A percentile compares a stretch with the other conserved stretches of the same genome.
Evolutionary conservation across 2,113 vertebrate genomes (phyloP).

Genomic region (Syngnathus floridae): DNA sequence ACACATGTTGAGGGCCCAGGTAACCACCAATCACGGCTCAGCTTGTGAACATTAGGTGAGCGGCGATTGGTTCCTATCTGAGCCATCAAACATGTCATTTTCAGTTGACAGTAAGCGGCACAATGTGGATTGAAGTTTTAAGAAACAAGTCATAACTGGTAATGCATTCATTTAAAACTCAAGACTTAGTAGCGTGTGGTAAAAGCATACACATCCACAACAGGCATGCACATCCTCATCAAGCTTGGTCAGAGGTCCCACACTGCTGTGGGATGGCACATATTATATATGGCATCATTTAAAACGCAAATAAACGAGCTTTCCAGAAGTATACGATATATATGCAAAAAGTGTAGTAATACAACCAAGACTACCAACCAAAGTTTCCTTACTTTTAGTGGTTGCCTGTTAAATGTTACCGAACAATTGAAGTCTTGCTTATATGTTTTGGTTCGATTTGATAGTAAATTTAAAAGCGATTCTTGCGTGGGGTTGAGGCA

Average conservation of each 20-base stretch:
- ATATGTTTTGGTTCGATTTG: neutral
- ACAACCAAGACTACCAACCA: neutral
- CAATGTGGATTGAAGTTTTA: no score
- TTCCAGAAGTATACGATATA: no score
- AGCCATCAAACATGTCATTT: no score
- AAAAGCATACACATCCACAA: neutral
- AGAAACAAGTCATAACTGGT: neutral
- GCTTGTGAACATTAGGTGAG: no score
- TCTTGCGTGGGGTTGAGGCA: no score
- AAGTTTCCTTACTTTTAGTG: neutral
- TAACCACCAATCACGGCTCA: no score
- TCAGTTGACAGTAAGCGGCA: no score
- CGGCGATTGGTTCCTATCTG: no score
- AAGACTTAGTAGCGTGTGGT: neutral
- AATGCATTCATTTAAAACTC: neutral
- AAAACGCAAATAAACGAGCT: neutral
- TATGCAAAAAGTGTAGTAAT: no score
- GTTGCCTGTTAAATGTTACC: neutral
- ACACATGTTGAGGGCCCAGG: no score
- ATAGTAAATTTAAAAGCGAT: neutral
- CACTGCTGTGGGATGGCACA: neutral
- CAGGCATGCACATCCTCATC: no score
- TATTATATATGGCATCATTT: neutral
- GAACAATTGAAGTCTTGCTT: neutral
- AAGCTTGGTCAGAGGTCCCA: no score